Conservation (phyloP, 2,888 invertebrate species). For the Sinotaia quadrata region DNA sequence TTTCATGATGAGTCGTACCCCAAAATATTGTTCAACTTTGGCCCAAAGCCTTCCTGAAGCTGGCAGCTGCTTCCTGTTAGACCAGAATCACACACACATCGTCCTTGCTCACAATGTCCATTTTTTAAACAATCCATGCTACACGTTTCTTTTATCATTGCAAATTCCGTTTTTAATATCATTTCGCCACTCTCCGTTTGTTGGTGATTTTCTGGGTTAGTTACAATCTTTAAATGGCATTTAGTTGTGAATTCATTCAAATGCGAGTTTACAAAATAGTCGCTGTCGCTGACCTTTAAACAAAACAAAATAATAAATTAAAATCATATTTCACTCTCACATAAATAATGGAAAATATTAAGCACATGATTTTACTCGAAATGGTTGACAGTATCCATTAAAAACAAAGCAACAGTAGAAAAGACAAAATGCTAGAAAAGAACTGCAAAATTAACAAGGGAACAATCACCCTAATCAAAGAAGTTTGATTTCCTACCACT, state of each 20-base stretch:
- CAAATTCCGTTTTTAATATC: constrained; percentile 14
- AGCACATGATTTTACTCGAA: no score
- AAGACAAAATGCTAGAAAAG: no score
- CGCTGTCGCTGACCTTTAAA: no score
- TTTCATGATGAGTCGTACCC: constrained; percentile 24
- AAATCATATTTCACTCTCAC: no score
- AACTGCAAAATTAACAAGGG: no score
- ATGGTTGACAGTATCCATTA: no score
- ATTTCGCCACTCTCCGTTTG: neutral
- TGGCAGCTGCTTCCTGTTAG: constrained; percentile 31
- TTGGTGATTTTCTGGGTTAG: constrained; percentile 14
- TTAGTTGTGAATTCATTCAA: neutral
- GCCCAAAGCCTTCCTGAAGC: constrained; percentile 21
- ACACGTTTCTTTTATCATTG: constrained; percentile 16
- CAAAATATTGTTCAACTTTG: constrained; percentile 18
- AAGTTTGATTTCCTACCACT: no score
- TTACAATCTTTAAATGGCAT: constrained; percentile 10
- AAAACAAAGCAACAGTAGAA: no score
- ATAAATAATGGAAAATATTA: no score
- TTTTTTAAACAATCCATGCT: constrained; percentile 19
- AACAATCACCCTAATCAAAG: no score
- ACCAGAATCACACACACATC: constrained; percentile 22
- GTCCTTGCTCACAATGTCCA: constrained; percentile 21
- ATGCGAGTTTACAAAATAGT: no score
- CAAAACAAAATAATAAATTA: no score